These are phyloP conservation scores for Dysmachus trigonus DNA, from an alignment of 2,888 invertebrate genomes.

Conservation along the genomic window DNA sequence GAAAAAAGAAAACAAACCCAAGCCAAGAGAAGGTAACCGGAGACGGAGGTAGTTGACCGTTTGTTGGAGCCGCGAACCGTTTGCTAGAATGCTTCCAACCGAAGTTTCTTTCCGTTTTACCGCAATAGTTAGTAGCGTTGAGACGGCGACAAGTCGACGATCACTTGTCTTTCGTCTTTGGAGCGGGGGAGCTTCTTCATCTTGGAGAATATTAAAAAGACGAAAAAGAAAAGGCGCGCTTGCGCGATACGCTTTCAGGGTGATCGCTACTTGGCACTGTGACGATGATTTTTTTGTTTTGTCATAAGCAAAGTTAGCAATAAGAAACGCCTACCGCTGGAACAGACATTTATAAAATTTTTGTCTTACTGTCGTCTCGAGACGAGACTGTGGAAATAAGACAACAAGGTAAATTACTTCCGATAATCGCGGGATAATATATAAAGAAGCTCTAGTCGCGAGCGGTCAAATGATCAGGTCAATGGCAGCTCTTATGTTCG, in stretches of 20 bases:
- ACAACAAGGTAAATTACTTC: neutral
- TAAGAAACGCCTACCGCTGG: neutral
- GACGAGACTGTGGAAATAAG: neutral
- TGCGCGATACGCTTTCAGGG: neutral
- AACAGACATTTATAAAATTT: neutral
- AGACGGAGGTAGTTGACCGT: slow-evolving; percentile 46
- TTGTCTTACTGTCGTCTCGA: neutral
- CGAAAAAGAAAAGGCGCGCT: neutral
- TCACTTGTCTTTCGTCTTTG: neutral
- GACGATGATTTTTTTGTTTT: too few species aligned
- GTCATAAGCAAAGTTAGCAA: neutral
- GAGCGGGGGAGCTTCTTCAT: neutral
- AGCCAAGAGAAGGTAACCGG: slow-evolving; percentile 24
- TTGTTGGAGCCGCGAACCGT: slow-evolving; percentile 35
- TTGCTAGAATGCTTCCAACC: slow-evolving; percentile 17
- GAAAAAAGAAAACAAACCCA: neutral
- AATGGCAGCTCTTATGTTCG: neutral
- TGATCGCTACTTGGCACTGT: neutral
- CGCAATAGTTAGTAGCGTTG: neutral
- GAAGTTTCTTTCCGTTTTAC: slow-evolving; percentile 21
- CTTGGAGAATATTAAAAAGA: neutral
- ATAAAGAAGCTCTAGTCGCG: neutral
- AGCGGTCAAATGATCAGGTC: neutral
- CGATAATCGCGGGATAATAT: neutral
- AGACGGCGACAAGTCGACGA: neutral